phyloP scores from a whole-genome alignment of 1,140 invertebrate species.

The Hetaerina americana region DNA sequence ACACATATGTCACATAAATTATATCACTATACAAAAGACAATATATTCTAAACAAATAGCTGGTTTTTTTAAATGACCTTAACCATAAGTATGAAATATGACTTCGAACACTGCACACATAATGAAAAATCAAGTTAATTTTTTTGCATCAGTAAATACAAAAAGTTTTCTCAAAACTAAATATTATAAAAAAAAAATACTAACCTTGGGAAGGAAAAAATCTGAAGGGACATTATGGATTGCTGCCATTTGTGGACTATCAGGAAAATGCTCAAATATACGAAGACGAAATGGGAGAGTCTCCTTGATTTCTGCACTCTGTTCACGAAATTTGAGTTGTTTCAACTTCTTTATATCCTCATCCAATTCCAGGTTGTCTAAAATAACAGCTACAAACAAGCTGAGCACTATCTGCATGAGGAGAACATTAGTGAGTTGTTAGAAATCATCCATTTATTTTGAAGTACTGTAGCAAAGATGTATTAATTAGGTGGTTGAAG shows the following conservation, averaged over 20 bases:
- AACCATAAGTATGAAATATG: too few relatives aligned
- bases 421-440: too few relatives aligned
- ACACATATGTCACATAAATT: too few relatives aligned
- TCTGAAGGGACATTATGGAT: constrained; percentile 91
- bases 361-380: constrained; percentile 98
- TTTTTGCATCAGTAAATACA: not conserved
- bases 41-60: too few relatives aligned
- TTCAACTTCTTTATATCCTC: constrained; percentile 99
- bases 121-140: constrained; percentile 5
- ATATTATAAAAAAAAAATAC: constrained; percentile 1
- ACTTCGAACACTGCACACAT: too few relatives aligned
- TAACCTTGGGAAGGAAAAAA: constrained; percentile 87
- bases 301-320: constrained; percentile 95
- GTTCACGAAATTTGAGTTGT: constrained; percentile 91
- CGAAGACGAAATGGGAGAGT: constrained; percentile 85
- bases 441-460: too few relatives aligned
- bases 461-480: too few relatives aligned
- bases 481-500: too few relatives aligned
- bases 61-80: too few relatives aligned
- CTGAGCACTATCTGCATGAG: constrained; percentile 86
- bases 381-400: constrained; percentile 98
- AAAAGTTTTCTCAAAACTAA: constrained; percentile 4
- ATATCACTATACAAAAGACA: too few relatives aligned
- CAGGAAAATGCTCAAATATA: constrained; percentile 98
- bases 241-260: constrained; percentile 96